Base-by-base conservation (phyloP, 2,888 invertebrate genomes). In the Acholoe squamosa region DNA sequence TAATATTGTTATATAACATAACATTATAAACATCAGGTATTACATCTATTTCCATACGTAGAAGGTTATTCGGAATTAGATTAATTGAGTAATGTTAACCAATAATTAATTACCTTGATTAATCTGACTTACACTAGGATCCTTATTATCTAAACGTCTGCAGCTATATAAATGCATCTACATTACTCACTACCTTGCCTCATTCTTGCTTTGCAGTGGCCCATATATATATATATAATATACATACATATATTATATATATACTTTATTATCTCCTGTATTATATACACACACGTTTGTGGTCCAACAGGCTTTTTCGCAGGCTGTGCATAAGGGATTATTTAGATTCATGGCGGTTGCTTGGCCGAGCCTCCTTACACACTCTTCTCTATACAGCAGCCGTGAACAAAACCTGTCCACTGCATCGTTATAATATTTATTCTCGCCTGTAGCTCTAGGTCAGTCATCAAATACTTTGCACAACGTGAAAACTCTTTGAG, bases 131-230 rank as follows among this genome's bases (percentile, higher is more conserved):
- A 86, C 86, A 56, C 86, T 86, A 86, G 28, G 54, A 52, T 86
- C 33, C 56, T 52, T 86, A 86, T 52, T 52, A 51, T 54, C 86
- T 86, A 86, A 28, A 86, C 16, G 86, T 86, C 54, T 86, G 52
- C 54, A 54, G 54, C 86, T 86, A 86, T 52, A 86, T 86, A 86
- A 84, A 86, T 86, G 86, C 86, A 54, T 31, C 86, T 86, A 86
- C 28, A 54, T 86, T 31, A 86, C 84, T 54, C 86, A 52, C 86
- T 86, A 86, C 56, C 86, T 56, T 19, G 52, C 84, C 84, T 86
- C 33, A 28, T 86, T 54, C 86, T 86, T 31, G 54, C 86, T 86
- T 86, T 56, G 52, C 86, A 86, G 28, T 52, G 54, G 10, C 25
- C 52, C 33, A 86, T 56, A 80, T 54, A 12, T 84, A 84, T 43